Conservation (phyloP, 2,888 invertebrate species). For the Odontomyia ornata region DNA sequence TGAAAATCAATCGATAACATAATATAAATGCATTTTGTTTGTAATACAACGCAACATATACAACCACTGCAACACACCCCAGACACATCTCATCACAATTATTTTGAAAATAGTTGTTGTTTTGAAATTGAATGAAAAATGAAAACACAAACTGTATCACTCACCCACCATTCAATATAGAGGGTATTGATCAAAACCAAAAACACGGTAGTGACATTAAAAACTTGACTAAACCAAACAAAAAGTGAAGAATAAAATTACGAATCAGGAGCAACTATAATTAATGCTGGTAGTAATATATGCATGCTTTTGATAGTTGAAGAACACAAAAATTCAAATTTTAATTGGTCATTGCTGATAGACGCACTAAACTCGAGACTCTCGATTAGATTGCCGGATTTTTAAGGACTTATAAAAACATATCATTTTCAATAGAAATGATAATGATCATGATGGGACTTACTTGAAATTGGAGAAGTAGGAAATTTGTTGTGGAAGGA, state of each 20-base stretch:
- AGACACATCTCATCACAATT: slow-evolving; percentile 1
- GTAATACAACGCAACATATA: neutral
- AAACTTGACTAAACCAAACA: neutral
- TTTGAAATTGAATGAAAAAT: no score
- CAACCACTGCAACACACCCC: no score
- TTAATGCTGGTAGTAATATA: no score
- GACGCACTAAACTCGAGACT: neutral
- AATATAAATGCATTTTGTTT: slow-evolving; percentile 41
- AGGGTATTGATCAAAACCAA: neutral
- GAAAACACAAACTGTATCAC: no score
- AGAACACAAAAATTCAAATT: no score
- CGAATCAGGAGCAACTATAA: no score
- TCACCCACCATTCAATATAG: neutral
- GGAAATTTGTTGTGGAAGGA: no score
- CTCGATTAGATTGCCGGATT: neutral
- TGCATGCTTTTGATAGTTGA: no score
- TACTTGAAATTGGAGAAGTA: no score
- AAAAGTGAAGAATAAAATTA: no score
- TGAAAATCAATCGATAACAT: slow-evolving; percentile 23
- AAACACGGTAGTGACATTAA: neutral
- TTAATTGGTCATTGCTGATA: neutral
- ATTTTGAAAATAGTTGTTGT: neutral
- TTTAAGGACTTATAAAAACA: slow-evolving; percentile 7
- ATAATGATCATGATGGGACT: no score
- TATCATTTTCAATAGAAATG: neutral